These are phyloP conservation scores for Pachliopta kotzebuea DNA, from an alignment of 2,888 invertebrate species.

Conservation along the genomic window DNA sequence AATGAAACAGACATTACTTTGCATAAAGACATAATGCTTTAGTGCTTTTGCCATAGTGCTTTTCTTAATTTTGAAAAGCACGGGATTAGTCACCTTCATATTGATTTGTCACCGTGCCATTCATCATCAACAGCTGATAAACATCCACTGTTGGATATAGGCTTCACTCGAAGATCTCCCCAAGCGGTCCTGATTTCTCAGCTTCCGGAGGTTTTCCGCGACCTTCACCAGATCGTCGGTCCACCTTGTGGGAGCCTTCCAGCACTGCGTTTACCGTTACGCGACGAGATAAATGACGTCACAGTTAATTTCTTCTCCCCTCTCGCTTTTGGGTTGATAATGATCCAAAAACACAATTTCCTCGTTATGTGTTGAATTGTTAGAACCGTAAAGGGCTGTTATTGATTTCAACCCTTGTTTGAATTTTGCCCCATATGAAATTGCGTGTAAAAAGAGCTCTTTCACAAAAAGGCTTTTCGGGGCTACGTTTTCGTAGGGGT, in stretches of 20 bases:
- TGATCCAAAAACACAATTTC: slow-evolving; percentile 29
- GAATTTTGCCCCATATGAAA: slow-evolving; percentile 27
- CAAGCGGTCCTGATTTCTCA: too few relatives aligned
- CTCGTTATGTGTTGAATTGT: slow-evolving; percentile 35
- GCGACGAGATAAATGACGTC: background rate
- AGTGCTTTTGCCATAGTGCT: too few relatives aligned
- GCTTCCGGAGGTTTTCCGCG: too few relatives aligned
- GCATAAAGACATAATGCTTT: background rate
- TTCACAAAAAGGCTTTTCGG: slow-evolving; percentile 24
- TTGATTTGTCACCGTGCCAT: background rate
- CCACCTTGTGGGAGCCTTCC: too few relatives aligned
- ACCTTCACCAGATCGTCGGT: too few relatives aligned
- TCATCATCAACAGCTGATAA: too few relatives aligned
- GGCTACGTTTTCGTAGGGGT: slow-evolving; percentile 20
- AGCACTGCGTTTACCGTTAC: too few relatives aligned
- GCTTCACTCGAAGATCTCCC: too few relatives aligned
- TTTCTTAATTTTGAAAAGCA: background rate
- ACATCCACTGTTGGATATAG: too few relatives aligned
- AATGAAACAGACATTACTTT: background rate
- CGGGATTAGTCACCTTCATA: background rate
- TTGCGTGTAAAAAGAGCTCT: slow-evolving; percentile 29
- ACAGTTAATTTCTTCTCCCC: background rate
- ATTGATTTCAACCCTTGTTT: slow-evolving; percentile 27
- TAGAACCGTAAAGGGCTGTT: slow-evolving; percentile 20
- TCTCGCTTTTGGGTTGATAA: slow-evolving; percentile 30